phyloP scores from a whole-genome alignment of 2,113 vertebrate species.

The Leuciscus idus region DNA sequence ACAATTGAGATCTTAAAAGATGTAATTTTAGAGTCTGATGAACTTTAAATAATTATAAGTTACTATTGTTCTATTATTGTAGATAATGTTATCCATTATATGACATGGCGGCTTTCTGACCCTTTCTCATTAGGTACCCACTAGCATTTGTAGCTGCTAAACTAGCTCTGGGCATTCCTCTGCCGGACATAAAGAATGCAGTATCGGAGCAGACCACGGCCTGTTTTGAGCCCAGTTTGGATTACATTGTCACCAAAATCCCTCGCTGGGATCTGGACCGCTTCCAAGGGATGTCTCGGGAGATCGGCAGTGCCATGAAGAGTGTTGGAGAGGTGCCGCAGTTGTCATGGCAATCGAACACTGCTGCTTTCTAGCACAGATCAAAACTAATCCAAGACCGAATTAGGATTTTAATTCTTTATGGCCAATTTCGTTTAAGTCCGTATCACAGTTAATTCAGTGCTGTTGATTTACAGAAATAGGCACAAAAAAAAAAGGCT shows the following conservation, averaged over 20 bases:
- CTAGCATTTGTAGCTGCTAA: conserved; percentile 95
- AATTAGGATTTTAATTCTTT: conserved; percentile 5
- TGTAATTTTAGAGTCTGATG: background rate
- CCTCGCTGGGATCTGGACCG: conserved; percentile 95
- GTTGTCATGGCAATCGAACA: background rate
- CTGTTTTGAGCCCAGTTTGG: conserved; percentile 94
- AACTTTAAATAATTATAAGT: background rate
- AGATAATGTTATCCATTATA: background rate
- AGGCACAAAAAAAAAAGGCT: background rate
- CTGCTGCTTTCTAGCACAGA: conserved; percentile 6
- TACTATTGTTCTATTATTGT: background rate
- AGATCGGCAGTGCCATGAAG: conserved; percentile 94
- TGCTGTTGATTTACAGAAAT: background rate
- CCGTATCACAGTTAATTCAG: background rate
- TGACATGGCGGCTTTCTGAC: background rate
- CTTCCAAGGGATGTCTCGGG: conserved; percentile 85
- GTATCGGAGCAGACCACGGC: conserved; percentile 91
- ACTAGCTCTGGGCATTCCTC: conserved; percentile 88
- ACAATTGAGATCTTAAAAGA: background rate
- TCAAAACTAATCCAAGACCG: background rate
- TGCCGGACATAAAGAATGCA: conserved; percentile 92
- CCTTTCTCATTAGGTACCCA: conserved; percentile 81
- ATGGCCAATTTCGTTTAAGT: background rate
- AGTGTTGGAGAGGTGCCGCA: conserved; percentile 90
- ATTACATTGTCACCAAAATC: conserved; percentile 95